Conservation (phyloP, 2,797 vertebrate genomes). For the Chelmon rostratus region DNA sequence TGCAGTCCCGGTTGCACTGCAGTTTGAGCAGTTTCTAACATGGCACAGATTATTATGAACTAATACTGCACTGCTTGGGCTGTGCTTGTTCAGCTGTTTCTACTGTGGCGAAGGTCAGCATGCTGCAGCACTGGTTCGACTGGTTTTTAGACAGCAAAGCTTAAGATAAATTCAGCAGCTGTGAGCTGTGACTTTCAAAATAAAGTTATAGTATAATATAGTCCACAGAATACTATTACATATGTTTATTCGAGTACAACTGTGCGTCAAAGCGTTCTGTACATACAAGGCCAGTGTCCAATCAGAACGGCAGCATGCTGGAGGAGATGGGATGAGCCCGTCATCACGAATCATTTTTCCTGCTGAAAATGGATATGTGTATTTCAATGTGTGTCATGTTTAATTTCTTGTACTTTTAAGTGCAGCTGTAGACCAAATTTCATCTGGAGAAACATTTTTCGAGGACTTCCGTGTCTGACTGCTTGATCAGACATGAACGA, state of each 20-base stretch:
- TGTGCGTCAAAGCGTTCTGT: neutral
- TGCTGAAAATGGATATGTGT: neutral
- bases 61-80: constrained; percentile 51
- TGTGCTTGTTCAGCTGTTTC: neutral
- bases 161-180: constrained; percentile 44
- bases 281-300: constrained; percentile 9
- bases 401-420: constrained; percentile 11
- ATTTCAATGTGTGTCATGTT: neutral
- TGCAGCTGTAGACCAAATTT: neutral
- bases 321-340: neutral
- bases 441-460: neutral
- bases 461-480: neutral
- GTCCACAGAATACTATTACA: constrained; percentile 22
- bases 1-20: constrained; percentile 34
- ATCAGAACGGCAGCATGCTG: constrained; percentile 28
- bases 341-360: neutral
- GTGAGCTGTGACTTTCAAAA: constrained; percentile 23
- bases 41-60: constrained; percentile 49
- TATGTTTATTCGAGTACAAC: constrained; percentile 20
- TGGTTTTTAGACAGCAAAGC: constrained; percentile 35
- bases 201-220: constrained; percentile 35
- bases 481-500: neutral
- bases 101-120: constrained; percentile 20
- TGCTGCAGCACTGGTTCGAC: constrained; percentile 32
- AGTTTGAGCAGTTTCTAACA: constrained; percentile 30